A percentile compares a stretch with the other conserved stretches of the same genome.
phyloP scores from a whole-genome alignment of 2,113 vertebrate species.

The Semicossyphus pulcher region DNA sequence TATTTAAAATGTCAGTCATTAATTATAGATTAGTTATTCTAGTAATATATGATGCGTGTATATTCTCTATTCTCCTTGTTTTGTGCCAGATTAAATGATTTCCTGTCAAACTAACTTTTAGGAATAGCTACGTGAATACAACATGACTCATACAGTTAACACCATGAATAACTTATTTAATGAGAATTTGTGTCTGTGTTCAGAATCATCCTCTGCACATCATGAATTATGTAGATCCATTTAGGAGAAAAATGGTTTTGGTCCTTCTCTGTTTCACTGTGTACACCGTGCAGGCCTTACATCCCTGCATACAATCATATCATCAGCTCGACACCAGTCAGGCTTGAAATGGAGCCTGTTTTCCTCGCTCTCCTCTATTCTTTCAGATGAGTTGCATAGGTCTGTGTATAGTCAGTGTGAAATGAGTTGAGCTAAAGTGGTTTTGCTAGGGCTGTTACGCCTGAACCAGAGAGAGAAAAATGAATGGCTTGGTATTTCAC shows the following conservation, averaged over 20 bases:
- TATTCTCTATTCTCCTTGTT: background rate
- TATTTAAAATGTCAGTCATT: background rate
- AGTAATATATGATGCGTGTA: background rate
- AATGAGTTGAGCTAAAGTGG: slow-evolving; percentile 64
- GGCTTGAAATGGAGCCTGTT: slow-evolving; percentile 69
- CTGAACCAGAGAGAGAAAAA: slow-evolving; percentile 41
- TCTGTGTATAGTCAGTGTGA: slow-evolving; percentile 56
- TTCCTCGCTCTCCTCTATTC: slow-evolving; percentile 48
- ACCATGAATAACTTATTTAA: slow-evolving; percentile 39
- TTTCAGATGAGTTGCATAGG: slow-evolving; percentile 57
- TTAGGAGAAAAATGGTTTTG: background rate
- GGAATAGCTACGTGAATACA: slow-evolving; percentile 11
- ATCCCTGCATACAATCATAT: slow-evolving; percentile 55
- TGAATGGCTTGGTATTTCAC: slow-evolving; percentile 45
- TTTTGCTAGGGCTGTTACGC: slow-evolving; percentile 45
- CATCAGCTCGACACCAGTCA: slow-evolving; percentile 52
- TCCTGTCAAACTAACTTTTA: background rate
- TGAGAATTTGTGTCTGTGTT: slow-evolving; percentile 32
- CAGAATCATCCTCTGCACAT: slow-evolving; percentile 11
- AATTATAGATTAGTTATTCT: background rate
- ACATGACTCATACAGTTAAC: slow-evolving; percentile 4
- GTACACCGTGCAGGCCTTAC: slow-evolving; percentile 39
- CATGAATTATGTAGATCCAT: slow-evolving; percentile 46
- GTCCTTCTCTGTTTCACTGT: slow-evolving; percentile 21
- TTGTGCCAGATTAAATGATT: background rate